Conservation (phyloP, 2,797 vertebrate species). For the Lacerta agilis region DNA sequence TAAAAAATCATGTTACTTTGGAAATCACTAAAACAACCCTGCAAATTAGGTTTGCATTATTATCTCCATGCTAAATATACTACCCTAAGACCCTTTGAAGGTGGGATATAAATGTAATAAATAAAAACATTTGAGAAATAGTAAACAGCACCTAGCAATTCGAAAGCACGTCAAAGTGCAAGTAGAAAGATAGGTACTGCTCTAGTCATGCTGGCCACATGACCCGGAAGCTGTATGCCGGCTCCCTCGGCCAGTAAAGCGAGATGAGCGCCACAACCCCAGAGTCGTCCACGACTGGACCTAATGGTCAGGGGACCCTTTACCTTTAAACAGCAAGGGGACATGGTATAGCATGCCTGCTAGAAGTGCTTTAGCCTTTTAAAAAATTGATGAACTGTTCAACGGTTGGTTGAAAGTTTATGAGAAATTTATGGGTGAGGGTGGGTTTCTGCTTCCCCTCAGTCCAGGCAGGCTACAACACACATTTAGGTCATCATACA, state of each 20-base stretch:
- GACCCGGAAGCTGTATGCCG: no score
- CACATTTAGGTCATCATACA: neutral
- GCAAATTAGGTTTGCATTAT: neutral
- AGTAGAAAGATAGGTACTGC: no score
- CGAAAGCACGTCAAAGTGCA: no score
- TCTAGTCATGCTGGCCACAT: no score
- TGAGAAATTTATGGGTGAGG: neutral
- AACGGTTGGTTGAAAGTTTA: neutral
- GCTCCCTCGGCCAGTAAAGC: no score
- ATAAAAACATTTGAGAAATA: neutral
- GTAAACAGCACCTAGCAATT: neutral
- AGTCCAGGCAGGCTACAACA: neutral
- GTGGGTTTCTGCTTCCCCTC: neutral
- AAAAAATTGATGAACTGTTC: neutral
- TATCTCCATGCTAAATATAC: neutral
- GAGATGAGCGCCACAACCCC: no score
- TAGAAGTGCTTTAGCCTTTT: neutral
- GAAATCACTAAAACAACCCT: no score
- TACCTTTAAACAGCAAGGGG: no score
- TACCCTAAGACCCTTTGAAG: no score
- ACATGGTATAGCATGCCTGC: neutral
- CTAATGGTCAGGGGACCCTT: no score
- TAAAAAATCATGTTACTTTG: neutral
- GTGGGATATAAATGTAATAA: neutral
- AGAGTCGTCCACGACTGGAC: no score